Evolutionary conservation across 2,113 vertebrate genomes (phyloP).

Genomic region (Hoplias malabaricus): DNA sequence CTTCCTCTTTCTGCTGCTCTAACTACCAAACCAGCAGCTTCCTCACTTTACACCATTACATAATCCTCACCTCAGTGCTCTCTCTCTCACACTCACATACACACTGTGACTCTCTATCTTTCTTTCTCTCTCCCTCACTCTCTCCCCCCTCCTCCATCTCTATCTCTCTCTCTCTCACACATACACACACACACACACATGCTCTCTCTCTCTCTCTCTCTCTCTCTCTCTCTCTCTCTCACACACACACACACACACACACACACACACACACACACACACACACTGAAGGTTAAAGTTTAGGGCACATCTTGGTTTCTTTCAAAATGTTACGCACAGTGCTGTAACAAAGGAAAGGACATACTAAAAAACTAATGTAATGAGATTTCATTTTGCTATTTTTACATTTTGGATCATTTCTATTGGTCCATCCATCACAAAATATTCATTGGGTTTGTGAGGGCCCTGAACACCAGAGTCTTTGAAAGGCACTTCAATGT

Average conservation of each 20-base stretch:
- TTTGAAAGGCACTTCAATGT: too few species aligned
- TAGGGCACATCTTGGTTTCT: background rate
- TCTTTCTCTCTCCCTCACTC: too few species aligned
- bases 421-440: too few species aligned
- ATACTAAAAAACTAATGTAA: too few species aligned
- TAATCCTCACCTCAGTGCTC: conserved; percentile 49
- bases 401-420: too few species aligned
- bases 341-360: too few species aligned
- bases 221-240: conserved; percentile 9
- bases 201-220: too few species aligned
- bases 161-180: conserved; percentile 10
- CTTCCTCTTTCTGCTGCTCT: conserved; percentile 71
- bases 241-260: conserved; percentile 14
- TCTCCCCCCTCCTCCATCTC: too few species aligned
- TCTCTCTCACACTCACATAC: conserved; percentile 5
- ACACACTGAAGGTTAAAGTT: background rate
- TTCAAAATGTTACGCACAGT: background rate
- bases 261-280: background rate
- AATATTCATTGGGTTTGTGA: too few species aligned
- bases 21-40: conserved; percentile 54
- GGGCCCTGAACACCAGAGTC: too few species aligned
- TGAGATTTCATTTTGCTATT: too few species aligned
- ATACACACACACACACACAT: background rate
- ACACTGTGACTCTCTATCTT: too few species aligned
- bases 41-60: conserved; percentile 52